Conservation (phyloP, 2,113 vertebrate genomes). For the Fregata magnificens region DNA sequence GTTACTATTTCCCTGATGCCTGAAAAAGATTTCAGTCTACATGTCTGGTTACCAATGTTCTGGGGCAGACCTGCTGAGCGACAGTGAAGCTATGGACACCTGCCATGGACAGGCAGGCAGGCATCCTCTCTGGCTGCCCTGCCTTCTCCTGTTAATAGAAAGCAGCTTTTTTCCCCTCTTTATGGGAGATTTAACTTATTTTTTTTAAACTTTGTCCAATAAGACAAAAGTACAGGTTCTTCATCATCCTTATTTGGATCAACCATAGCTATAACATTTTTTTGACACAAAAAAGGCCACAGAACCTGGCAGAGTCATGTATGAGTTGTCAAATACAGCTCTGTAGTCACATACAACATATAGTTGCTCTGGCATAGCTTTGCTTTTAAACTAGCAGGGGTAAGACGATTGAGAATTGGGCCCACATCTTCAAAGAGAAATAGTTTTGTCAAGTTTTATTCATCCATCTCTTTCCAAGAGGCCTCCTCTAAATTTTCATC, state of each 20-base stretch:
- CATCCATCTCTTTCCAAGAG: not conserved
- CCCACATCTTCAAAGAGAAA: not conserved
- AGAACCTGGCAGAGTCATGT: not conserved
- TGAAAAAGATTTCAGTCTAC: not conserved
- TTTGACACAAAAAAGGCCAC: not conserved
- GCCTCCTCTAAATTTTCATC: not conserved
- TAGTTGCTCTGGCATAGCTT: not conserved
- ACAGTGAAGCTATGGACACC: not conserved
- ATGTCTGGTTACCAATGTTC: not conserved
- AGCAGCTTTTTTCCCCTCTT: not conserved
- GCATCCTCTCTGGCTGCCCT: not conserved
- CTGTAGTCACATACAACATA: not conserved
- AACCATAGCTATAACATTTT: not conserved
- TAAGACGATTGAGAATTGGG: not conserved
- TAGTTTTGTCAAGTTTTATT: not conserved
- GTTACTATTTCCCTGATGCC: not conserved
- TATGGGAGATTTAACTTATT: not conserved
- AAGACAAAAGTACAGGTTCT: not conserved
- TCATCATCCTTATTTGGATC: not conserved
- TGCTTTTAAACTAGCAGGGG: not conserved
- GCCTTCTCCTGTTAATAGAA: not conserved
- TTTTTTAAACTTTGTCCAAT: not conserved
- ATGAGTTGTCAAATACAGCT: not conserved
- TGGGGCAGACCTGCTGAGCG: not conserved
- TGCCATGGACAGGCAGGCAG: not conserved